phyloP scores from a whole-genome alignment of 2,113 vertebrate species.

The Halcyon malimbica region DNA sequence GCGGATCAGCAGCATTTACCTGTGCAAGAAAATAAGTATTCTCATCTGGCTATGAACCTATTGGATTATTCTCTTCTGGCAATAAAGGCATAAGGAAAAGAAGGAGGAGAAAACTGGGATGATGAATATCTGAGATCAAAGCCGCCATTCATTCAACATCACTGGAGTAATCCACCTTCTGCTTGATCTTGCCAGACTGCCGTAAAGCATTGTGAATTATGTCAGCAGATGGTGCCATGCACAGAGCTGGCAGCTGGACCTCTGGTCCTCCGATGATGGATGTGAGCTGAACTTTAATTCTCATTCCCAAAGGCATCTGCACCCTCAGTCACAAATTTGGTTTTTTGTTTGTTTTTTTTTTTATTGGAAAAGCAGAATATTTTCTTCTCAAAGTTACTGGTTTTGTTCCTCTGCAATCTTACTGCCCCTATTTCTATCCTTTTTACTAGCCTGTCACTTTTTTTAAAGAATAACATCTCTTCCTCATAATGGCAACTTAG shows the following conservation, averaged over 20 bases:
- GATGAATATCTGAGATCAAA: background rate
- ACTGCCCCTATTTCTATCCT: background rate
- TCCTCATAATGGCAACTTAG: background rate
- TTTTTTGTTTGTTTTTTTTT: too few species aligned
- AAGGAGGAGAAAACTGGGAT: background rate
- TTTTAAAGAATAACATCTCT: background rate
- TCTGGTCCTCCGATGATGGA: background rate
- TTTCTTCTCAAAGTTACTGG: background rate
- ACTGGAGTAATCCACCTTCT: background rate
- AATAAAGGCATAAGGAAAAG: background rate
- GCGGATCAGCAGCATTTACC: background rate
- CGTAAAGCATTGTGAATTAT: background rate
- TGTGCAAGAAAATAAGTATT: background rate
- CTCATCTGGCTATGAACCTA: background rate
- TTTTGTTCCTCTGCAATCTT: background rate
- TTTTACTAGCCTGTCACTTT: background rate
- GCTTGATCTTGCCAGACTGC: background rate
- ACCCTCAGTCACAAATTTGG: background rate
- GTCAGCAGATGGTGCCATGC: accelerated
- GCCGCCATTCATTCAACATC: background rate
- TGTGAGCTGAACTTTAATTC: background rate
- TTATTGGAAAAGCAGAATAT: background rate
- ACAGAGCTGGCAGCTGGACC: background rate
- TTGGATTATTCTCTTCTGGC: background rate
- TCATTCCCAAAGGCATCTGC: background rate